Percentiles rank a stretch among this genome's conserved stretches.
Evolutionary conservation across 2,888 invertebrate genomes (phyloP).

Genomic region (Papilio demoleus): DNA sequence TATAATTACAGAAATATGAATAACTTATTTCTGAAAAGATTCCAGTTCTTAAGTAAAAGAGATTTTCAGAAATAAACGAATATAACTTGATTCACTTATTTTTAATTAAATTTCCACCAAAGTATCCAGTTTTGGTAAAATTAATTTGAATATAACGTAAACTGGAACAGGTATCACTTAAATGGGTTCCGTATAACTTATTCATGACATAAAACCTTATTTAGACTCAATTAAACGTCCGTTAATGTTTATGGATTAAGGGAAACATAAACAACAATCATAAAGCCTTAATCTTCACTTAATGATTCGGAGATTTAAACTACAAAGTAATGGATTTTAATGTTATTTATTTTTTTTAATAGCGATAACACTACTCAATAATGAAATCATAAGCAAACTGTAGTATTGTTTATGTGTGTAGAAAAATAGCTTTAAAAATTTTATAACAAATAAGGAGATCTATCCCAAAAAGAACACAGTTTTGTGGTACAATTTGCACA

Average conservation of each 20-base stretch:
- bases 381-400: too few relatives aligned
- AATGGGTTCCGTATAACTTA: constrained; percentile 17
- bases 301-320: constrained; percentile 1
- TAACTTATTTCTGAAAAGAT: too few relatives aligned
- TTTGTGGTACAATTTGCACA: too few relatives aligned
- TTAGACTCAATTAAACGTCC: constrained; percentile 33
- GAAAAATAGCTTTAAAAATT: too few relatives aligned
- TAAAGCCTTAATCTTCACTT: constrained; percentile 31
- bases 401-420: too few relatives aligned
- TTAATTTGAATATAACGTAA: constrained; percentile 22
- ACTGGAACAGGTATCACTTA: neutral
- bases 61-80: too few relatives aligned
- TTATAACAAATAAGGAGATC: too few relatives aligned
- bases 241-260: constrained; percentile 37
- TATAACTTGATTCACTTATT: neutral
- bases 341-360: neutral
- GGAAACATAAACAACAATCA: constrained; percentile 31
- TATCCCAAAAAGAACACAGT: too few relatives aligned
- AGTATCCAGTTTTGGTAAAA: constrained; percentile 6
- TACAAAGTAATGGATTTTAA: neutral
- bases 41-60: too few relatives aligned
- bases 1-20: too few relatives aligned
- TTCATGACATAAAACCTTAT: constrained; percentile 34
- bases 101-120: constrained; percentile 8
- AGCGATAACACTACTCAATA: too few relatives aligned